Conservation (phyloP, 2,113 vertebrate species). For the Pachycephala philippinensis region DNA sequence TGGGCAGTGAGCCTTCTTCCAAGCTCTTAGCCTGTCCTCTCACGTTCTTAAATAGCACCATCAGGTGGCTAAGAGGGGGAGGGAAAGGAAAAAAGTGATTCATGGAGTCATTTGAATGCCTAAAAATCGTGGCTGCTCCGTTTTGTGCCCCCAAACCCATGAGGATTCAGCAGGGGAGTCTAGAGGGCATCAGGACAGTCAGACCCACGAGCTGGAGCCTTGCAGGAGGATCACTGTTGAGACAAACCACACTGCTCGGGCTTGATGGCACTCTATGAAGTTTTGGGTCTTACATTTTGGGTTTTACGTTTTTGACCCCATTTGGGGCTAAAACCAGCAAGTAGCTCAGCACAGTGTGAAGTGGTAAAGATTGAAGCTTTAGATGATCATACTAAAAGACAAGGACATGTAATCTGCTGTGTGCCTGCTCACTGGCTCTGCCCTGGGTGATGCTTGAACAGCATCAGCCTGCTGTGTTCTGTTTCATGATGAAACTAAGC, state of each 20-base stretch:
- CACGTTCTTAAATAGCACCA: neutral
- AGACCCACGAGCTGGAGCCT: neutral
- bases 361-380: neutral
- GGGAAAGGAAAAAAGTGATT: neutral
- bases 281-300: neutral
- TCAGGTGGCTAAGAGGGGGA: neutral
- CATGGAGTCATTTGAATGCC: fast-evolving
- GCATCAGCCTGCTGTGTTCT: neutral
- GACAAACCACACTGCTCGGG: neutral
- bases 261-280: neutral
- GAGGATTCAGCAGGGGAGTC: neutral
- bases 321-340: neutral
- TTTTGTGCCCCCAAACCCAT: neutral
- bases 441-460: neutral
- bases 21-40: neutral
- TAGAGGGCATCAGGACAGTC: neutral
- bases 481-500: neutral
- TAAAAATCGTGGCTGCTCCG: neutral
- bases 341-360: neutral
- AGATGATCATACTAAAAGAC: neutral
- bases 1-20: neutral
- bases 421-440: neutral
- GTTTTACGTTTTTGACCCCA: neutral
- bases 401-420: fast-evolving
- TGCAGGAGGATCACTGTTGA: neutral